Conservation (phyloP, 1,140 invertebrate genomes). For the Drosophila baimaii region DNA sequence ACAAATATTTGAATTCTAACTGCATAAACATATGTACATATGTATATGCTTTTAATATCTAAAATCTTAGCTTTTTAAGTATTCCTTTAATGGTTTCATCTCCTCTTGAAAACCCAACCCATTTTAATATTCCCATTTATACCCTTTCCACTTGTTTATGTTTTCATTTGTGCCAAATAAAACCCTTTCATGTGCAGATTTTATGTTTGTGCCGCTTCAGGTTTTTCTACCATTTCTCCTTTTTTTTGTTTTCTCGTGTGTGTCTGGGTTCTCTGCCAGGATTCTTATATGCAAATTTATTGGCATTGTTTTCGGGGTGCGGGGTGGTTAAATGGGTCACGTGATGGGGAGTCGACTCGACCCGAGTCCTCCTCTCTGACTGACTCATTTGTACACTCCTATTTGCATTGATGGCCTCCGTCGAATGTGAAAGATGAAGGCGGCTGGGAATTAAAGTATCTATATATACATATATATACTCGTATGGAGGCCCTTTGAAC, state of each 20-base stretch:
- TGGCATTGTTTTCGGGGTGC: constrained; percentile 49
- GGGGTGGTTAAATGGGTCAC: constrained; percentile 49
- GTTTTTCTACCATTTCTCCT: constrained; percentile 31
- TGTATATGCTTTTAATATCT: too few species aligned
- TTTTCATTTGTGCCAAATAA: constrained; percentile 67
- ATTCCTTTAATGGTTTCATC: neutral
- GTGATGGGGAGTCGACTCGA: constrained; percentile 9
- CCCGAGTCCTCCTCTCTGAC: neutral
- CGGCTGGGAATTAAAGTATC: constrained; percentile 24
- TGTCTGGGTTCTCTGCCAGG: constrained; percentile 20
- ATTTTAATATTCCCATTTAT: constrained; percentile 16
- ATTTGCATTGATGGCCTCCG: constrained; percentile 47
- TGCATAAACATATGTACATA: too few species aligned
- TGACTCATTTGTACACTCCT: constrained; percentile 28
- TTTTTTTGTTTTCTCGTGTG: constrained; percentile 25
- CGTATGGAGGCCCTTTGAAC: constrained; percentile 28
- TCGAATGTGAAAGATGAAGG: constrained; percentile 17
- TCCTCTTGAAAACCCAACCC: neutral
- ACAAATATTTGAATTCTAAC: too few species aligned
- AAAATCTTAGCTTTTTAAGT: neutral
- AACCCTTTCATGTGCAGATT: constrained; percentile 72
- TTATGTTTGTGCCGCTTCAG: constrained; percentile 57
- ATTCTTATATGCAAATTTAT: constrained; percentile 78
- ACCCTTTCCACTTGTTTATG: constrained; percentile 56
- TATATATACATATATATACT: neutral